phyloP scores from a whole-genome alignment of 2,113 vertebrate species.

The Grantiella picta region DNA sequence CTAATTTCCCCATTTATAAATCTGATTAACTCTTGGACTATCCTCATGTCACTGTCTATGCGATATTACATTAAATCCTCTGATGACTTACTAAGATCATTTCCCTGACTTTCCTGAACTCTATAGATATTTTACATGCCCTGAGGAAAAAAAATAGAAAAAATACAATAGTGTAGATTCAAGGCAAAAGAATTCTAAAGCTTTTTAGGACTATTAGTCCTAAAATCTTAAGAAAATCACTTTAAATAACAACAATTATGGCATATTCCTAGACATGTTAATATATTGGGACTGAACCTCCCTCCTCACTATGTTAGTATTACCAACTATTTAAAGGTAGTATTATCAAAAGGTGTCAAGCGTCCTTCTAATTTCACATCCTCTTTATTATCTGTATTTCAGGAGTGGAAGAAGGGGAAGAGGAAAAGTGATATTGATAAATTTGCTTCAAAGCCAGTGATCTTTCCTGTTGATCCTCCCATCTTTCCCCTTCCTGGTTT shows the following conservation, averaged over 20 bases:
- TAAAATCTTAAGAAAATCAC: neutral
- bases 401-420: neutral
- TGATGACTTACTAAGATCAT: conserved; percentile 42
- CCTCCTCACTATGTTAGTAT: neutral
- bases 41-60: conserved; percentile 63
- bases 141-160: neutral
- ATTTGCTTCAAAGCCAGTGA: neutral
- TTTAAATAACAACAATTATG: neutral
- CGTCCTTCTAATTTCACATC: neutral
- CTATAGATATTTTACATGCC: neutral
- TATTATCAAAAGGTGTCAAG: neutral
- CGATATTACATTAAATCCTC: conserved; percentile 59
- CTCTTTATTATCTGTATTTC: neutral
- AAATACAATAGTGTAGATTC: neutral
- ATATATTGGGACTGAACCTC: neutral
- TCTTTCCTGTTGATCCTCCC: rapidly evolving
- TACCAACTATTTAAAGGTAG: neutral
- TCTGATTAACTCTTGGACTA: conserved; percentile 72
- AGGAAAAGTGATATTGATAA: neutral
- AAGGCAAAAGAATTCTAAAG: neutral
- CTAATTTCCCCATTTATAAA: conserved; percentile 76
- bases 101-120: conserved; percentile 35
- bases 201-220: neutral
- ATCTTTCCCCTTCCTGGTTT: neutral
- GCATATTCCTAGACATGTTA: neutral